Evolutionary conservation across 64 coral and sea anemone species (phyloP).

Genomic region (Stichodactyla mertensii): DNA sequence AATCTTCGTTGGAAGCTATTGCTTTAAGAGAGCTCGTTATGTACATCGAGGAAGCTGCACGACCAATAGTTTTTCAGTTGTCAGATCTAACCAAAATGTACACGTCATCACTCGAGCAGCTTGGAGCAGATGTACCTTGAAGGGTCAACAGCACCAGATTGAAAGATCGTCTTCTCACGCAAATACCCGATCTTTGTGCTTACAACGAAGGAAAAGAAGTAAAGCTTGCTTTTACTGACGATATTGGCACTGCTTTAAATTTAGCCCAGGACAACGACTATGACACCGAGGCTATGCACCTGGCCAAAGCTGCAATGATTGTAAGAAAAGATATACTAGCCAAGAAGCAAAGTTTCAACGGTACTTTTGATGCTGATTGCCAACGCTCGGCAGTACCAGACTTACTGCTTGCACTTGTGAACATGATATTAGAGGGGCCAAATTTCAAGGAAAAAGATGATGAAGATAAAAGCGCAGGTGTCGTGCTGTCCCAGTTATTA

Average conservation of each 20-base stretch:
- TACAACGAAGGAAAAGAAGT: too few species aligned
- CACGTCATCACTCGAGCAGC: too few species aligned
- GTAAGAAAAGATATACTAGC: slow-evolving; percentile 16
- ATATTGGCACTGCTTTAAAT: too few species aligned
- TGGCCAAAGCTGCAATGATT: slow-evolving; percentile 19
- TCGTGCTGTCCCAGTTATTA: slow-evolving; percentile 28
- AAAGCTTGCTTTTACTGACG: too few species aligned
- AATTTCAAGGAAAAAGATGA: slow-evolving; percentile 11
- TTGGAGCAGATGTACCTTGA: neutral
- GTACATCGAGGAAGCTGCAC: slow-evolving; percentile 29
- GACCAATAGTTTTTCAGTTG: slow-evolving; percentile 24
- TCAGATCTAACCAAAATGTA: too few species aligned
- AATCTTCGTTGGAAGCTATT: slow-evolving; percentile 39
- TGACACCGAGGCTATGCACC: neutral
- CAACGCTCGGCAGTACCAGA: slow-evolving; percentile 24
- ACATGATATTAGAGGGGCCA: slow-evolving; percentile 33
- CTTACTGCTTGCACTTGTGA: slow-evolving; percentile 18
- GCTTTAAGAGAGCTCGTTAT: slow-evolving; percentile 30
- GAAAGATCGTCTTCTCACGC: neutral
- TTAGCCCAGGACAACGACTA: neutral
- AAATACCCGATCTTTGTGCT: too few species aligned
- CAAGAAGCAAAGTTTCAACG: neutral
- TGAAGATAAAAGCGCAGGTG: neutral
- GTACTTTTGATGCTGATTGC: neutral
- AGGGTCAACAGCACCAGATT: slow-evolving; percentile 9